Evolutionary conservation across 2,888 invertebrate species (phyloP).

Genomic region (Molanna angustata): DNA sequence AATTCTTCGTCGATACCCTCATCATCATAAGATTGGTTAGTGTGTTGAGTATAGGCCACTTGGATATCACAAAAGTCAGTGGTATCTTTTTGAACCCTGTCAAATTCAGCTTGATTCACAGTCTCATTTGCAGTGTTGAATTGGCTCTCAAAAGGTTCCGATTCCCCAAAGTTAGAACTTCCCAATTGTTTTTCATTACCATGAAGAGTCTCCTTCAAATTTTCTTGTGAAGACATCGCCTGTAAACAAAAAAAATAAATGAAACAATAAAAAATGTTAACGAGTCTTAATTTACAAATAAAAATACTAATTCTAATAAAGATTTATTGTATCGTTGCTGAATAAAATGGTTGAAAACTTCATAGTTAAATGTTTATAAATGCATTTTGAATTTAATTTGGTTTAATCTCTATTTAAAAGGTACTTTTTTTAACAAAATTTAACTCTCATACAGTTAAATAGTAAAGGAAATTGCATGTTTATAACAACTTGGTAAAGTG

Average conservation of each 20-base stretch:
- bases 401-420: too few species aligned
- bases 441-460: too few species aligned
- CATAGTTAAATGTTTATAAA: too few species aligned
- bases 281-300: too few species aligned
- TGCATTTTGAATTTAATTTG: too few species aligned
- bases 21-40: conserved; percentile 46
- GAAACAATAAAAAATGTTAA: neutral
- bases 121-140: conserved; percentile 33
- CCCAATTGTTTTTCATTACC: conserved; percentile 44
- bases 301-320: too few species aligned
- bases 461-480: too few species aligned
- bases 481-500: too few species aligned
- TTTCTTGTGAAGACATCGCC: conserved; percentile 39
- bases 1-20: conserved; percentile 48
- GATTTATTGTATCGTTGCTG: too few species aligned
- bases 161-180: conserved; percentile 38
- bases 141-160: conserved; percentile 17
- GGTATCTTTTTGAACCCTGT: conserved; percentile 61
- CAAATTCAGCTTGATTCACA: conserved; percentile 50
- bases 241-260: conserved; percentile 28
- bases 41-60: conserved; percentile 47
- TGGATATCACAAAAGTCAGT: conserved; percentile 54
- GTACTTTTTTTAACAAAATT: too few species aligned
- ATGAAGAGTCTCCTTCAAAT: conserved; percentile 44
- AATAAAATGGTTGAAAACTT: too few species aligned